Evolutionary conservation across 2,888 invertebrate species (phyloP).

Genomic region (Leptopterna dolabrata): DNA sequence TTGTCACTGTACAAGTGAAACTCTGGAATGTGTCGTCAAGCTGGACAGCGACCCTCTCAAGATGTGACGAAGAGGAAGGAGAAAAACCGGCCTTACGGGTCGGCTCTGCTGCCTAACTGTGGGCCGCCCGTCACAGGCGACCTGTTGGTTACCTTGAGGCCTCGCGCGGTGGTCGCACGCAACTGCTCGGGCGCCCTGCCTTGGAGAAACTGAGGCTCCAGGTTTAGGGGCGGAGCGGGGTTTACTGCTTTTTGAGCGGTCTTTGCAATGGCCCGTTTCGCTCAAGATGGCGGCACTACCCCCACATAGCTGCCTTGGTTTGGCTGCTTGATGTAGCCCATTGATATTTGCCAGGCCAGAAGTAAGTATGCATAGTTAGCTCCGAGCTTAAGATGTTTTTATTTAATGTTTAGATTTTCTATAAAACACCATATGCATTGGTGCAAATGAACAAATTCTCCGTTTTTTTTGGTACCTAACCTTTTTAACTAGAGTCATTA

Average conservation of each 20-base stretch:
- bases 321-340: slow-evolving; percentile 31
- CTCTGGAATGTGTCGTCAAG: neutral
- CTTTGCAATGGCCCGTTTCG: neutral
- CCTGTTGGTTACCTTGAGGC: neutral
- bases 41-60: neutral
- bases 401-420: too few species aligned
- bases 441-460: too few species aligned
- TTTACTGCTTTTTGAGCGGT: slow-evolving; percentile 9
- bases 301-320: neutral
- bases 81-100: neutral
- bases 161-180: neutral
- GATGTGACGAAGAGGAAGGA: neutral
- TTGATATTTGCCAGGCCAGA: neutral
- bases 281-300: slow-evolving; percentile 9
- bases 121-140: neutral
- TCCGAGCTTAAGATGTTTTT: neutral
- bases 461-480: too few species aligned
- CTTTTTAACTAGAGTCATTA: too few species aligned
- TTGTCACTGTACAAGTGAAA: neutral
- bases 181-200: neutral
- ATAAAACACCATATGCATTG: too few species aligned
- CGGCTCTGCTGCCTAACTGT: neutral
- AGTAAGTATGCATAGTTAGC: slow-evolving; percentile 22
- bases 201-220: neutral
- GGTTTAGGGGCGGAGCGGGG: slow-evolving; percentile 40